A percentile compares a stretch with the other conserved stretches of the same genome.
Conservation (phyloP, 2,888 invertebrate species). For the Lissocephala sabroskyi region DNA sequence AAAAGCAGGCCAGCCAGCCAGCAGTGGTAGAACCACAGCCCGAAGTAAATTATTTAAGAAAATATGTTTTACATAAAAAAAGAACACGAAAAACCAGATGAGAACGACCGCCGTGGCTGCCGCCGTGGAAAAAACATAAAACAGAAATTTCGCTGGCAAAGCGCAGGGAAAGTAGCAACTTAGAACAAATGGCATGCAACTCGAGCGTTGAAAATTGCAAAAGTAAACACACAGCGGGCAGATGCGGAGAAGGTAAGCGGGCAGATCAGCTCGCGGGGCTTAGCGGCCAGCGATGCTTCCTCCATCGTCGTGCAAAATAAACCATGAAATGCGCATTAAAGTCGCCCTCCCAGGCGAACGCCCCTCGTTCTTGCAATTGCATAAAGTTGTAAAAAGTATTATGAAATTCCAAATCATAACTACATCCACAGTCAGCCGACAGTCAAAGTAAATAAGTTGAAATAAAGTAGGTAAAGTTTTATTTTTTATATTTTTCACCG, state of each 20-base stretch:
- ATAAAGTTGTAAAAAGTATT: conserved; percentile 61
- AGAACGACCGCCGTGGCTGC: neutral
- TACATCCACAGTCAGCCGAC: conserved; percentile 38
- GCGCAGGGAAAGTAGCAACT: conserved; percentile 18
- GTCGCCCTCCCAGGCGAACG: no score
- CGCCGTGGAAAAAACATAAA: conserved; percentile 14
- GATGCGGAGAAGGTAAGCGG: no score
- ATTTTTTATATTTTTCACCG: conserved; percentile 17
- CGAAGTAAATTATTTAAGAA: conserved; percentile 62
- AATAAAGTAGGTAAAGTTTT: conserved; percentile 40
- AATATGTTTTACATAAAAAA: conserved; percentile 60
- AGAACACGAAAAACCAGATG: conserved; percentile 12
- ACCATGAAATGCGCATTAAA: conserved; percentile 56
- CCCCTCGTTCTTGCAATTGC: no score
- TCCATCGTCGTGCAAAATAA: conserved; percentile 9
- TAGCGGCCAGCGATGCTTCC: no score
- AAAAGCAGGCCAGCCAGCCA: conserved; percentile 31
- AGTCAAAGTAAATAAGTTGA: conserved; percentile 42
- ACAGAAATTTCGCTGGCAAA: conserved; percentile 15
- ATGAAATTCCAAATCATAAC: conserved; percentile 62
- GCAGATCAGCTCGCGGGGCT: no score
- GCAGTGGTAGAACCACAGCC: conserved; percentile 29
- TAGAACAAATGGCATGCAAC: conserved; percentile 60
- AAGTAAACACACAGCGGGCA: conserved; percentile 58
- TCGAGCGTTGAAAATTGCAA: conserved; percentile 60